Evolutionary conservation across 2,113 vertebrate genomes (phyloP).

Genomic region (Axis porcinus): DNA sequence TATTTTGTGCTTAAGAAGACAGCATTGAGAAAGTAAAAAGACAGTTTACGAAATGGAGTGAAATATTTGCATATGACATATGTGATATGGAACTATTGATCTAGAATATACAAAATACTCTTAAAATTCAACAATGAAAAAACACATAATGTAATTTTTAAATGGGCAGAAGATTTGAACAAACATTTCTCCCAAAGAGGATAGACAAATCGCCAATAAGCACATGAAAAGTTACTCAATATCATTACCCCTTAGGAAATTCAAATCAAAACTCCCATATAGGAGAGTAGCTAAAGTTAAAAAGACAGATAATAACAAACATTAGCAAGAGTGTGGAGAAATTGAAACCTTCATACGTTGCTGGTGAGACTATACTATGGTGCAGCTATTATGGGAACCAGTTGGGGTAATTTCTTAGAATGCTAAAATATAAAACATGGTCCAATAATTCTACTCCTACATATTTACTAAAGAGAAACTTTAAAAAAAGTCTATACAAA

Average conservation of each 20-base stretch:
- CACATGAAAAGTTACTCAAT: background rate
- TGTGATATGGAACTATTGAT: background rate
- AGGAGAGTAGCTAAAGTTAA: background rate
- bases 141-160: background rate
- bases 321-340: background rate
- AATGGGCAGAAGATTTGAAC: background rate
- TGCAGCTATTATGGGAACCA: background rate
- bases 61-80: background rate
- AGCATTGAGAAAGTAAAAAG: background rate
- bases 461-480: background rate
- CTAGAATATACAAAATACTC: background rate
- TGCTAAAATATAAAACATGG: background rate
- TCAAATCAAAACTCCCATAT: background rate
- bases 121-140: background rate
- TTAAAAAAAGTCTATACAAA: background rate
- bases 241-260: background rate
- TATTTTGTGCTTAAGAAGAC: background rate
- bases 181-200: background rate
- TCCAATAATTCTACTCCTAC: background rate
- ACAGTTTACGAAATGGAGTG: background rate
- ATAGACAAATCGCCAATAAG: background rate
- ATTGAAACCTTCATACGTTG: background rate
- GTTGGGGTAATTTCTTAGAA: background rate
- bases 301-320: background rate
- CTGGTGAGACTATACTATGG: background rate